Evolutionary conservation across 2,113 vertebrate genomes (phyloP).

Genomic region (Elanus axillaris): DNA sequence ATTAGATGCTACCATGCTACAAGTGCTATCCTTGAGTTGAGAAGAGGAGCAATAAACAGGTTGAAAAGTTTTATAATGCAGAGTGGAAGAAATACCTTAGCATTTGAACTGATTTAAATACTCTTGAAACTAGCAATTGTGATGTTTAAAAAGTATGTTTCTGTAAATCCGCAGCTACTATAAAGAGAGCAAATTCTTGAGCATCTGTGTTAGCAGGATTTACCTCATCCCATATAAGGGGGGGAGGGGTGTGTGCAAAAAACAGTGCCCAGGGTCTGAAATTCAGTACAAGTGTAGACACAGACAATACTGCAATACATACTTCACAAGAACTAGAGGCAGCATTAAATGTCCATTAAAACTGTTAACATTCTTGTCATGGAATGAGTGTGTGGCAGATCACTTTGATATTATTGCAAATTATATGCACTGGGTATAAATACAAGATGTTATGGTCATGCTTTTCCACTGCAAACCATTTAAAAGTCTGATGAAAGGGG

Average conservation of each 20-base stretch:
- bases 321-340: neutral
- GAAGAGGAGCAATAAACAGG: neutral
- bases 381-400: neutral
- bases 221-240: neutral
- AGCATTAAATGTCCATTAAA: neutral
- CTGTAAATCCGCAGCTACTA: neutral
- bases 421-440: neutral
- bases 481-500: neutral
- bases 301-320: rapidly evolving
- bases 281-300: neutral
- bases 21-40: neutral
- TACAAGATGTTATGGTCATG: neutral
- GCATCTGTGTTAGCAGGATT: neutral
- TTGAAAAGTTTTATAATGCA: neutral
- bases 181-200: neutral
- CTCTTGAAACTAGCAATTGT: neutral
- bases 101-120: neutral
- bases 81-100: neutral
- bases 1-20: neutral
- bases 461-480: neutral
- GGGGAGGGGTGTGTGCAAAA: neutral
- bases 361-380: neutral
- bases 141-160: neutral
- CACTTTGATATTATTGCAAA: neutral
- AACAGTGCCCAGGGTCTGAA: neutral